Conservation (phyloP, 2,888 invertebrate species). For the Ormia ochracea region DNA sequence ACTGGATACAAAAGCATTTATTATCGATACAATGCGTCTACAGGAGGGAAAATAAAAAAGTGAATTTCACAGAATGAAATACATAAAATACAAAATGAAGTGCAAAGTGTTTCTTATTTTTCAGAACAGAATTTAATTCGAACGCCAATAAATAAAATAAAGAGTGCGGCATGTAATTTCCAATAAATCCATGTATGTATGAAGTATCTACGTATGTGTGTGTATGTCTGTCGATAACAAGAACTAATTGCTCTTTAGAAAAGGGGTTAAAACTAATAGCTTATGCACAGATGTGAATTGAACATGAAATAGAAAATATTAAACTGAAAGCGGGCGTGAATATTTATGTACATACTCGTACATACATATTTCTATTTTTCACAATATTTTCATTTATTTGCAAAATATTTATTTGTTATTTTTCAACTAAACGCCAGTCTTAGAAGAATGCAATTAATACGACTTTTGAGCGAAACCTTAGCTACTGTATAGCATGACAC, state of each 20-base stretch:
- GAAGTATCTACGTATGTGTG: too few species aligned
- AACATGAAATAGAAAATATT: not conserved
- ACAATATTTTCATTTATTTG: not conserved
- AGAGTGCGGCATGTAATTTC: conserved; percentile 21
- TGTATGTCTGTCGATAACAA: not conserved
- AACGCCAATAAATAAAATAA: conserved; percentile 44
- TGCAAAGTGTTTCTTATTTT: conserved; percentile 9
- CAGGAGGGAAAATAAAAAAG: conserved; percentile 11
- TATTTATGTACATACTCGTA: conserved; percentile 7
- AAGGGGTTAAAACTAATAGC: conserved; percentile 29
- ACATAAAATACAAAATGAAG: not conserved
- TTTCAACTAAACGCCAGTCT: conserved; percentile 4
- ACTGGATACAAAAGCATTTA: conserved; percentile 9
- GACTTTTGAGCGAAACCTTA: conserved; percentile 46
- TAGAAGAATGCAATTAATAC: conserved; percentile 39
- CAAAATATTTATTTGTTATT: too few species aligned
- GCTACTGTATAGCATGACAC: conserved; percentile 1
- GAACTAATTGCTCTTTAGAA: not conserved
- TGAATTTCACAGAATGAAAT: not conserved
- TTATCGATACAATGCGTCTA: conserved; percentile 33
- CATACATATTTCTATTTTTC: not conserved
- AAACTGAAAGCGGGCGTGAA: conserved; percentile 42
- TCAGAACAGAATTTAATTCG: conserved; percentile 13
- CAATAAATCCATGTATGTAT: too few species aligned
- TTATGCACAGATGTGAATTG: not conserved